These are phyloP conservation scores for Philotrypesis tridentata DNA, from an alignment of 1,140 invertebrate genomes.

Conservation along the genomic window DNA sequence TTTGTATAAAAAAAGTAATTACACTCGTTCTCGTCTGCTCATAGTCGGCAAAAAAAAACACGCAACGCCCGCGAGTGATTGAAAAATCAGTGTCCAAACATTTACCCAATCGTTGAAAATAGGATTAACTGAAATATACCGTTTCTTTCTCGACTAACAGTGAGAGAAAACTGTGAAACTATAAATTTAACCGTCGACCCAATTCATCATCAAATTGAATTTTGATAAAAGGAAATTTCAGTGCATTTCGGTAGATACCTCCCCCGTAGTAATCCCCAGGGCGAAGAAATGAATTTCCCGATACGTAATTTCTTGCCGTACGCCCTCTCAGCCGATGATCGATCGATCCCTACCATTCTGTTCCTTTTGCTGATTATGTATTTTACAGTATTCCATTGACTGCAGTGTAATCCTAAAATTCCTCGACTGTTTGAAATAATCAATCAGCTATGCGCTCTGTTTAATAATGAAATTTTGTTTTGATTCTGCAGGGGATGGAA, in stretches of 20 bases:
- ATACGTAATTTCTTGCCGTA: slow-evolving; percentile 2
- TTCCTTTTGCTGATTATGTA: background rate
- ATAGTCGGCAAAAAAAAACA: background rate
- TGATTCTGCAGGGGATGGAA: too few relatives aligned
- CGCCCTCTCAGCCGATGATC: background rate
- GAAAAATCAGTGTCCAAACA: slow-evolving; percentile 23
- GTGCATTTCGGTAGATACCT: background rate
- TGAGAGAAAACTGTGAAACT: background rate
- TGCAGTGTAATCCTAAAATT: too few relatives aligned
- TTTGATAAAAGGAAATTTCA: slow-evolving; percentile 14
- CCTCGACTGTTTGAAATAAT: too few relatives aligned
- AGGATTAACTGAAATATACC: slow-evolving; percentile 18
- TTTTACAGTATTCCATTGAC: background rate
- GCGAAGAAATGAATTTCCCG: slow-evolving; percentile 16
- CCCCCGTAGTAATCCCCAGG: background rate
- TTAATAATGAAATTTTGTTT: too few relatives aligned
- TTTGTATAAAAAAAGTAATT: background rate
- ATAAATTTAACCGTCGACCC: slow-evolving; percentile 24
- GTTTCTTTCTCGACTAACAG: background rate
- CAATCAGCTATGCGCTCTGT: too few relatives aligned
- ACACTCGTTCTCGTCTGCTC: background rate
- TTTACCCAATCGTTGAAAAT: slow-evolving; percentile 18
- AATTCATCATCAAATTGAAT: slow-evolving; percentile 19
- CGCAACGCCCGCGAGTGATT: background rate
- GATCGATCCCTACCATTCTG: background rate